Conservation (phyloP, 2,113 vertebrate genomes). For the Aspidoscelis tigris region DNA sequence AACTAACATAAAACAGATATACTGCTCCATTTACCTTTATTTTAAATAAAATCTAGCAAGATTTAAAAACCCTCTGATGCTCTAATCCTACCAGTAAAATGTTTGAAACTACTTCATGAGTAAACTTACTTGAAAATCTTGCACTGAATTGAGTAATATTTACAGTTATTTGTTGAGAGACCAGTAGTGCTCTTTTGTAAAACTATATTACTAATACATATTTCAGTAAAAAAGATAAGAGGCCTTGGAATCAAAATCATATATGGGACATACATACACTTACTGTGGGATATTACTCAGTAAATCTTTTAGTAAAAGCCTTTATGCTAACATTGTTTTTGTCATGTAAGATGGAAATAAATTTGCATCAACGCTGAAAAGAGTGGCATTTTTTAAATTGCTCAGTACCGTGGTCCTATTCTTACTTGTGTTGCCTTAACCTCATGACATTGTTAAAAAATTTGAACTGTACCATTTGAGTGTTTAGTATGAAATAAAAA, state of each 20-base stretch:
- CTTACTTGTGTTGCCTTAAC: background rate
- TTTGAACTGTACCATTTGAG: conserved; percentile 7
- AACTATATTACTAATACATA: conserved; percentile 1
- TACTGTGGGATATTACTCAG: background rate
- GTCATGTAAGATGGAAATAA: background rate
- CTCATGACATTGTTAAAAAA: background rate
- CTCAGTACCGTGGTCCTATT: background rate
- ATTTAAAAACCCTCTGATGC: background rate
- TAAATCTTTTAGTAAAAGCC: background rate
- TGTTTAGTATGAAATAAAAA: conserved; percentile 18
- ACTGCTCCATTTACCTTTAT: background rate
- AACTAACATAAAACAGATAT: background rate
- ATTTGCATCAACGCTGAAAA: background rate
- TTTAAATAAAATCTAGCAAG: conserved; percentile 21
- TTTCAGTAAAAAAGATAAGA: background rate
- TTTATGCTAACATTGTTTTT: background rate
- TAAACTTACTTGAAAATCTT: background rate
- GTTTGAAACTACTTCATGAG: background rate
- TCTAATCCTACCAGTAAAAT: background rate
- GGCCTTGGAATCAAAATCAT: background rate
- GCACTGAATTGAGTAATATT: background rate
- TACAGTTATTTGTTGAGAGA: background rate
- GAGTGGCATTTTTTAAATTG: background rate
- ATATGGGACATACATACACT: background rate
- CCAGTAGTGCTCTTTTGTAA: conserved; percentile 8